phyloP scores from a whole-genome alignment of 2,113 vertebrate species.

The Oreotragus oreotragus region DNA sequence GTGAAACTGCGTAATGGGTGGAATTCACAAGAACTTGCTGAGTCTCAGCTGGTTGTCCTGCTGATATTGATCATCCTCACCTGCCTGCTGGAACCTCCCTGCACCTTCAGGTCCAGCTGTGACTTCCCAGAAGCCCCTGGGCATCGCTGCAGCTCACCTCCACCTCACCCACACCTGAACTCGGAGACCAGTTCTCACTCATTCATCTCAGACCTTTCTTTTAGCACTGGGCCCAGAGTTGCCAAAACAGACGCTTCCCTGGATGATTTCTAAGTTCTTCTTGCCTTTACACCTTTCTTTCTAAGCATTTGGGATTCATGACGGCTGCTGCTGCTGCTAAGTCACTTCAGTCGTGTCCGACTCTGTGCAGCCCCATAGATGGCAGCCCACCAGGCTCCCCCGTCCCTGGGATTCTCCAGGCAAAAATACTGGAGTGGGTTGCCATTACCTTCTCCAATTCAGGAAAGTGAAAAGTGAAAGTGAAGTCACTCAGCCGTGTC shows the following conservation, averaged over 20 bases:
- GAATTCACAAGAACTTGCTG: background rate
- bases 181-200: fast-evolving
- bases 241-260: background rate
- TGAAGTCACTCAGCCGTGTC: too few species aligned
- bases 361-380: too few species aligned
- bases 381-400: too few species aligned
- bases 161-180: background rate
- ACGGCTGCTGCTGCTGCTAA: background rate
- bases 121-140: background rate
- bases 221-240: background rate
- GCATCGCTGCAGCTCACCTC: fast-evolving
- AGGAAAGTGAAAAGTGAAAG: too few species aligned
- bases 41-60: background rate
- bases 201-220: fast-evolving
- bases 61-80: too few species aligned
- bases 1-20: fast-evolving
- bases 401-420: too few species aligned
- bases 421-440: background rate
- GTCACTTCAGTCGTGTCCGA: fast-evolving
- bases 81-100: background rate
- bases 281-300: background rate
- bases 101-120: background rate
- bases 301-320: background rate
- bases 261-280: background rate
- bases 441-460: too few species aligned